Base-by-base conservation (phyloP, 2,888 invertebrate genomes). In the Bhutanitis thaidina region DNA sequence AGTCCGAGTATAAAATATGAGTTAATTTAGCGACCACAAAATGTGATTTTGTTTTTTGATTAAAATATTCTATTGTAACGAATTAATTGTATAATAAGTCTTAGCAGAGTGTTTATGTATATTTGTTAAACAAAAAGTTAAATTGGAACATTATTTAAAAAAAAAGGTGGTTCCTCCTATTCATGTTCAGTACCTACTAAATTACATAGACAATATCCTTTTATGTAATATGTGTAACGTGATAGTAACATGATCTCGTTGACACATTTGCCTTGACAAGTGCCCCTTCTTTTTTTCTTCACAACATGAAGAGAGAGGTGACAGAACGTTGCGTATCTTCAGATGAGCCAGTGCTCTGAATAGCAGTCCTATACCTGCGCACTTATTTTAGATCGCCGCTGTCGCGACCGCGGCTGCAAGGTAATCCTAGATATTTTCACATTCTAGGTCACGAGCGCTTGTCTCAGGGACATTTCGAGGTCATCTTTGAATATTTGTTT, bases 351-450 rank as follows among this genome's bases (percentile, higher is more conserved):
- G 67, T 72, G 12, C 12, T 77, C 65, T 70, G 68, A 74, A 71
- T 73, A 70, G 69, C 70, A 65, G 58, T 35, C 12, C 46, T 41
- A 52, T 86, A 88, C 88, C 88, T 88, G 86, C 78, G 73, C 65
- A 58, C 68, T 83, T 84, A 88, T 86, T 87, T 82, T 81, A 80
- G 79, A 75, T 70, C 68, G 56, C 69, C 67, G 63, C 69, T 74
- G 83, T 69, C 82, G 27, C 27, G 82, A 69, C 71, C 64, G 67
- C 69, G 66, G 68, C 60, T 65, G 74, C 86, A 83, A 87, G 87
- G 85, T 86, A 80, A 82, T 74, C 72, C 77, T 76, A 69, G 77
- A 82, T 87, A 87, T 88, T 86, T 84, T 84, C 77, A 86, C 76
- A 83, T 84, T 81, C 82, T 87, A 74, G 88, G 88, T 83, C 86